Conservation (phyloP, 1,140 invertebrate genomes). For the Drosophila varians region DNA sequence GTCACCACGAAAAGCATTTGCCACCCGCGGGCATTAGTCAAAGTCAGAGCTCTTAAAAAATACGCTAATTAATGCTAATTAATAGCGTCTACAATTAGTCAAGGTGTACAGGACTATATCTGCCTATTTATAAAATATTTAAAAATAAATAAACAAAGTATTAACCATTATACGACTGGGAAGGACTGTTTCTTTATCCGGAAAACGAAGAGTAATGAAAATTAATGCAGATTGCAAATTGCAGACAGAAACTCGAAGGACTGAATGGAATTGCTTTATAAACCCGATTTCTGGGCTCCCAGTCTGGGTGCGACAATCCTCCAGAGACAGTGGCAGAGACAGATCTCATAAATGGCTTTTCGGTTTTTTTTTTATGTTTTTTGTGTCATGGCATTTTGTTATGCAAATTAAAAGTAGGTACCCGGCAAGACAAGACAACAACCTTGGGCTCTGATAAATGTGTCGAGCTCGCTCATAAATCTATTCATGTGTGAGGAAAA, state of each 20-base stretch:
- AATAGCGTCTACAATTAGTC: slow-evolving; percentile 53
- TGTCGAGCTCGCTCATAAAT: slow-evolving; percentile 42
- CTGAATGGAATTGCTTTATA: slow-evolving; percentile 36
- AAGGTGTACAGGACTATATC: background rate
- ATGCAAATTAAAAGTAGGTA: slow-evolving; percentile 35
- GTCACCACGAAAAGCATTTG: slow-evolving; percentile 21
- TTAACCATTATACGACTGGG: background rate
- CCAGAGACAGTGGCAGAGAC: slow-evolving; percentile 35
- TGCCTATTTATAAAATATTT: background rate
- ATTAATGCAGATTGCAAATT: slow-evolving; percentile 20
- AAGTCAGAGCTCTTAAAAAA: slow-evolving; percentile 41
- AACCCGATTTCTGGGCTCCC: slow-evolving; percentile 17
- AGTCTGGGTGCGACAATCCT: slow-evolving; percentile 24
- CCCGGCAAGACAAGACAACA: slow-evolving; percentile 22
- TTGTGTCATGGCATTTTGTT: slow-evolving; percentile 26
- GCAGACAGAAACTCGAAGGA: slow-evolving; percentile 14
- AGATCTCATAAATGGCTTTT: slow-evolving; percentile 37
- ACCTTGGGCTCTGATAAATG: slow-evolving; percentile 42
- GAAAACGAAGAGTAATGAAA: slow-evolving; percentile 7
- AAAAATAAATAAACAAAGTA: background rate
- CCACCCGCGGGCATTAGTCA: slow-evolving; percentile 54
- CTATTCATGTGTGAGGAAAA: slow-evolving; percentile 19
- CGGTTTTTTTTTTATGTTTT: slow-evolving; percentile 25
- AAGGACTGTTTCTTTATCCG: background rate
- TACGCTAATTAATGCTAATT: slow-evolving; percentile 64